These are phyloP conservation scores for Amphiprion percula DNA, from an alignment of 2,113 vertebrate species.

Conservation along the genomic window DNA sequence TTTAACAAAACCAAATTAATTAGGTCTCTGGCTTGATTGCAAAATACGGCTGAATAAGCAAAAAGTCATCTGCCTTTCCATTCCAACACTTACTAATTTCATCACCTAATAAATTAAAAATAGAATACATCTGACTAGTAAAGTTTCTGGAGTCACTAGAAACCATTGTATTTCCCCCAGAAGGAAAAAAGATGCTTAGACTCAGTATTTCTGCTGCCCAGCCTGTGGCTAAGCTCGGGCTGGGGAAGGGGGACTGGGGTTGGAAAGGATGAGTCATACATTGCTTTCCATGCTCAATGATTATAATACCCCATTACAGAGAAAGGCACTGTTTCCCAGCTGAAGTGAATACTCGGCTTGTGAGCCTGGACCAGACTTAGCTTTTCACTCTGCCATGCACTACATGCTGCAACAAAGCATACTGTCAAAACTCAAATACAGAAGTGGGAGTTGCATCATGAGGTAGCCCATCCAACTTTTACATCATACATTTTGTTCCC, in stretches of 20 bases:
- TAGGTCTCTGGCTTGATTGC: conserved; percentile 4
- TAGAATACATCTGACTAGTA: conserved; percentile 33
- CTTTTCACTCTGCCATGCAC: conserved; percentile 40
- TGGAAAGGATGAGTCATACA: conserved; percentile 84
- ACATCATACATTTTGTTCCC: conserved; percentile 43
- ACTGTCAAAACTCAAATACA: conserved; percentile 41
- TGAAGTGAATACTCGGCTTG: conserved; percentile 55
- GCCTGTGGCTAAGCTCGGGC: conserved; percentile 69
- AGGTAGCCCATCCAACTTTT: conserved; percentile 32
- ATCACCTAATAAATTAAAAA: conserved; percentile 63
- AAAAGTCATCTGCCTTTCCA: conserved; percentile 21
- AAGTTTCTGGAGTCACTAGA: conserved; percentile 56
- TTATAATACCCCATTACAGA: conserved; percentile 81
- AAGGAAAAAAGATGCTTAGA: conserved; percentile 72
- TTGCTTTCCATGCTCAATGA: conserved; percentile 81
- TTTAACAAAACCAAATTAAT: conserved; percentile 36
- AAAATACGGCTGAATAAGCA: conserved; percentile 35
- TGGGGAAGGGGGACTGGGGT: conserved; percentile 65
- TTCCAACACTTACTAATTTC: conserved; percentile 38
- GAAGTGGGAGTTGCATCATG: conserved; percentile 33
- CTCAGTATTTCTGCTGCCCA: conserved; percentile 63
- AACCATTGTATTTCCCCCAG: conserved; percentile 60
- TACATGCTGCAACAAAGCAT: conserved; percentile 46
- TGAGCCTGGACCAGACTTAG: conserved; percentile 53
- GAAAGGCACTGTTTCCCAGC: conserved; percentile 77